Evolutionary conservation across 1,140 invertebrate species (phyloP).

Genomic region (Hyles vespertilio): DNA sequence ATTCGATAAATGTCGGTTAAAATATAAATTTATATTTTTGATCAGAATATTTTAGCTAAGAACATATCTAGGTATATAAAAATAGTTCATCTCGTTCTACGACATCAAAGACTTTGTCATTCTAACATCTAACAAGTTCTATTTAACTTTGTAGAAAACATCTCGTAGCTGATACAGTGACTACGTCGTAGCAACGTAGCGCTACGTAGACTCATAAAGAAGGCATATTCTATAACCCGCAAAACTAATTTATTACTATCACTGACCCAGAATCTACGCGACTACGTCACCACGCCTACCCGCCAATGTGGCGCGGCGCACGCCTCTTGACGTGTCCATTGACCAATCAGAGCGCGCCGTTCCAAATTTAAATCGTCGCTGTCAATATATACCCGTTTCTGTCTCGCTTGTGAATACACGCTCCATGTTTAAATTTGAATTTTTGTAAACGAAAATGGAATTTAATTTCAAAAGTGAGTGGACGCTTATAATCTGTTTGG

Average conservation of each 20-base stretch:
- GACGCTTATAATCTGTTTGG: no score
- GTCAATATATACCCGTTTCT: slow-evolving; percentile 47
- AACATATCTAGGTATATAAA: no score
- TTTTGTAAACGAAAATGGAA: background rate
- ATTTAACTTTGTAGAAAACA: background rate
- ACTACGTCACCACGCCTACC: slow-evolving; percentile 44
- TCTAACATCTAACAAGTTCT: no score
- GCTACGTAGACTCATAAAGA: slow-evolving; percentile 33
- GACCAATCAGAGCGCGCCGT: slow-evolving; percentile 47
- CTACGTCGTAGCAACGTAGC: slow-evolving; percentile 53
- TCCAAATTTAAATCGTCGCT: slow-evolving; percentile 55
- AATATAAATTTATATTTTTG: no score
- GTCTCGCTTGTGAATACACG: slow-evolving; percentile 30
- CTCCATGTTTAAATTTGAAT: slow-evolving; percentile 14
- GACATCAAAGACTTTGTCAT: no score
- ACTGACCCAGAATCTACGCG: slow-evolving; percentile 55
- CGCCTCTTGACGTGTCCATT: slow-evolving; percentile 38
- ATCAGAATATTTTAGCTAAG: no score
- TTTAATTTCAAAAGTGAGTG: slow-evolving; percentile 1
- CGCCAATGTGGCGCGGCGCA: slow-evolving; percentile 41
- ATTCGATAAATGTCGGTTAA: no score
- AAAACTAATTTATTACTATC: slow-evolving; percentile 62
- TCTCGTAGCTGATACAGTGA: slow-evolving; percentile 8
- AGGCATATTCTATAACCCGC: slow-evolving; percentile 42
- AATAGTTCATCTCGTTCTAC: no score